A percentile compares a stretch with the other conserved stretches of the same genome.
Conservation (phyloP, 92 coral and sea anemone genomes). For the Epizoanthus stellaris region DNA sequence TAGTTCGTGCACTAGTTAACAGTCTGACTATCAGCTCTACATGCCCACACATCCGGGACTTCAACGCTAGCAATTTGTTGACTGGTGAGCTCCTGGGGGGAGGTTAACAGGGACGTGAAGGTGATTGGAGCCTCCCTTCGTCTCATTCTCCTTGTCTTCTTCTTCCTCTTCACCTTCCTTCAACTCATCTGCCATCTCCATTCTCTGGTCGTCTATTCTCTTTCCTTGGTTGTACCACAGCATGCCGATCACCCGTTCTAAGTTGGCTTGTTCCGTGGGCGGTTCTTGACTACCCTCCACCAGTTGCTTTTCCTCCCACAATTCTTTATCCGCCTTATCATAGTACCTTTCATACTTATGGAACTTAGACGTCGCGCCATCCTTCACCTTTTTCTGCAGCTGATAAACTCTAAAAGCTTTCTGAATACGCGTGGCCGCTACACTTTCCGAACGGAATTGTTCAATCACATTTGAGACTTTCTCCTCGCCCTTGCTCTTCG, state of each 20-base stretch:
- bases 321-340: constrained; percentile 75
- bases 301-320: constrained; percentile 83
- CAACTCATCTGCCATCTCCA: constrained; percentile 42
- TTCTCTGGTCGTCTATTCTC: constrained; percentile 58
- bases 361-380: constrained; percentile 70
- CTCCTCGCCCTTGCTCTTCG: constrained; percentile 60
- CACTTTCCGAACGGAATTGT: constrained; percentile 60
- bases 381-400: constrained; percentile 63
- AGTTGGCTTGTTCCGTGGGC: constrained; percentile 49
- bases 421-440: constrained; percentile 82
- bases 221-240: constrained; percentile 87
- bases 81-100: constrained; percentile 31
- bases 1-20: constrained; percentile 41
- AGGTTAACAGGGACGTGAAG: constrained; percentile 26
- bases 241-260: constrained; percentile 84
- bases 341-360: constrained; percentile 72
- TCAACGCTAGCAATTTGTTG: constrained; percentile 35
- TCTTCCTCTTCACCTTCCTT: constrained; percentile 56
- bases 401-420: constrained; percentile 82
- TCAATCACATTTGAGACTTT: constrained; percentile 69
- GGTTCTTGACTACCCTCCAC: constrained; percentile 55
- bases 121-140: constrained; percentile 43
- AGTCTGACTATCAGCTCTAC: not conserved
- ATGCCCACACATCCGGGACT: not conserved
- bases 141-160: constrained; percentile 30